Percentiles rank a stretch among this genome's conserved stretches.
Conservation (phyloP, 2,113 vertebrate genomes). For the Dicaeum eximium region DNA sequence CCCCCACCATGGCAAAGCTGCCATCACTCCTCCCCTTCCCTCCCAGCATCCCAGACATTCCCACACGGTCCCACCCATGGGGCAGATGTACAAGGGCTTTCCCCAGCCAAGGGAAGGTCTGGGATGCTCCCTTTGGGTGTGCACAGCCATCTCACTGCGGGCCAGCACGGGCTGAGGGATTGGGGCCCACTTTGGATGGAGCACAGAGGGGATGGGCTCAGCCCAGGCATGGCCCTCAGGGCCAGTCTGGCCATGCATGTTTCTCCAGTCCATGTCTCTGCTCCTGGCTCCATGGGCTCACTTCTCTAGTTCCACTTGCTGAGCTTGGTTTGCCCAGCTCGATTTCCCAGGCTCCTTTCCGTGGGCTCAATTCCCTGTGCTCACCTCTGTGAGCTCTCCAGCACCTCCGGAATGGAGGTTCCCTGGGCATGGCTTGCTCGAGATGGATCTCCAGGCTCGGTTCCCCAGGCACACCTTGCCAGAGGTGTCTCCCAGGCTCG, state of each 20-base stretch:
- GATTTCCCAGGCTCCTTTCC: neutral
- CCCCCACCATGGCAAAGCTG: neutral
- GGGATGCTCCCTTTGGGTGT: neutral
- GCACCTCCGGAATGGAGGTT: neutral
- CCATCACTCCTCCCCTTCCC: rapidly evolving
- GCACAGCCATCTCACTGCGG: rapidly evolving
- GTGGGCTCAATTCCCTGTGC: neutral
- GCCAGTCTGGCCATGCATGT: rapidly evolving
- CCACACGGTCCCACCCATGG: rapidly evolving
- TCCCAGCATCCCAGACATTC: neutral
- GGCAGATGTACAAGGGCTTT: rapidly evolving
- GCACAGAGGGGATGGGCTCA: neutral
- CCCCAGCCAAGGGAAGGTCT: rapidly evolving
- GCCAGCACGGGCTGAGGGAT: neutral
- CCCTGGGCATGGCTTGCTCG: neutral
- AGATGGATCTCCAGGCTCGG: neutral
- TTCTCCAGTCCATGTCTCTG: neutral
- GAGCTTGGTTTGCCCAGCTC: neutral
- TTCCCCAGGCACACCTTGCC: neutral
- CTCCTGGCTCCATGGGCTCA: rapidly evolving
- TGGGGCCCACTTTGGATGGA: neutral
- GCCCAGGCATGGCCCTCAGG: too few relatives aligned
- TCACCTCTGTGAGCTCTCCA: neutral
- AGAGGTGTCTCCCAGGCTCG: neutral
- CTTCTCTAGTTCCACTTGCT: neutral